A percentile compares a stretch with the other conserved stretches of the same genome.
Evolutionary conservation across 2,113 vertebrate species (phyloP).

Genomic region (Sialia sialis): DNA sequence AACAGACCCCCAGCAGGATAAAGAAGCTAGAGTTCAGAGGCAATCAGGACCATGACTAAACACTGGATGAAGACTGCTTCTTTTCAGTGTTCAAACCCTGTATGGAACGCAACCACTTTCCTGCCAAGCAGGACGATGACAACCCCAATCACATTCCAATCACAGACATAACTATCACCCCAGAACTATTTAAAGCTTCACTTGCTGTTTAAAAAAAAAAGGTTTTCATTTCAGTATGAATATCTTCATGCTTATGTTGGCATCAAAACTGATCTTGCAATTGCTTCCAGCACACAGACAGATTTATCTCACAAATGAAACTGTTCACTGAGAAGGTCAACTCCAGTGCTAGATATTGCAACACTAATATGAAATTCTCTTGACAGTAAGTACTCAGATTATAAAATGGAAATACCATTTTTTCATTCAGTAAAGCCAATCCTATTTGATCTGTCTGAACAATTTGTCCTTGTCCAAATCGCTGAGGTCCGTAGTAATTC

Average conservation of each 20-base stretch:
- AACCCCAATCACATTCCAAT: neutral
- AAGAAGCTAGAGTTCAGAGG: neutral
- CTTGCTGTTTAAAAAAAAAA: neutral
- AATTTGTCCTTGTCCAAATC: conserved; percentile 79
- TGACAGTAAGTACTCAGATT: neutral
- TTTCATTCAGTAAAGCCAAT: conserved; percentile 78
- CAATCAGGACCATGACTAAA: neutral
- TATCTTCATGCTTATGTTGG: neutral
- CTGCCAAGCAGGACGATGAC: neutral
- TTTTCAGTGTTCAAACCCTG: neutral
- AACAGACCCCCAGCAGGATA: neutral
- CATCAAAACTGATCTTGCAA: neutral
- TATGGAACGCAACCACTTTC: neutral
- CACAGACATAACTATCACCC: neutral
- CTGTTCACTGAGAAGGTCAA: neutral
- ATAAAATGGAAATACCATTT: conserved; percentile 72
- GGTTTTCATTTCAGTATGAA: neutral
- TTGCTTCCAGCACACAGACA: neutral
- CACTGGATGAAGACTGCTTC: neutral
- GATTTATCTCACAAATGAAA: neutral
- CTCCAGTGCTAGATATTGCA: neutral
- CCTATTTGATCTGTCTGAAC: conserved; percentile 81
- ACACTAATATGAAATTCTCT: neutral
- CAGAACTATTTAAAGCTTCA: neutral
- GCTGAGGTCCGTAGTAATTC: conserved; percentile 84